Base-by-base conservation (phyloP, 64 coral and sea anemone species). In the Montipora cactus region DNA sequence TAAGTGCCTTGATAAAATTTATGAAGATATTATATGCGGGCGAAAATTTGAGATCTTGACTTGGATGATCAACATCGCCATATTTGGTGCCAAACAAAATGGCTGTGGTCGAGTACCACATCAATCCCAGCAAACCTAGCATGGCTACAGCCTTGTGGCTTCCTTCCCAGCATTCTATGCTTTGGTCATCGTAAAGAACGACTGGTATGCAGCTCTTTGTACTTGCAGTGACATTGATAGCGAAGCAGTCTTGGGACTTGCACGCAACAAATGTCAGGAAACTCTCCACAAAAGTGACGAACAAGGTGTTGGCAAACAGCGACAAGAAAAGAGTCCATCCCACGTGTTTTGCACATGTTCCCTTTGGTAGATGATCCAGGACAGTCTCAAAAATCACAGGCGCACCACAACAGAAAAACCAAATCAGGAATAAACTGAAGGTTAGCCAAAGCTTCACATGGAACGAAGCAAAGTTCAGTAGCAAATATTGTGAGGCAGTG, bases 351-450 rank as follows among this genome's bases (percentile, higher is more conserved):
- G 98, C 98, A 86, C 95, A 99, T 12, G 92, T 90, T 81, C 95
- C 98, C 57, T 90, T 44, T 22, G 88, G 76, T 49, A 96, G 87
- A 84, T 78, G 81, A 19, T 95, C 88, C 47, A 99, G 86, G 15
- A 99, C 92, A 53, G 92, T 92, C 78, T 99, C 98, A 50, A 99
- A 83, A n/a, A 99, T 99, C 8, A 99, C 95, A 14, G 98, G 98
- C 15, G 94, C 92, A 67, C 98, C 98, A 71, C 93, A 94, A 78
- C 84, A 88, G 81, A 99, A 92, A 79, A 99, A 99, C 98, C 98
- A 99, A 6, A 92, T 28, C 64, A 96, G 44, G 87, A 99, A 94
- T 74, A 96, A 53, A 69, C 46, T 21, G 21, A 93, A 89, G 4
- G 98, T 88, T 18, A 99, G 69, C 88, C 92, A 96, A 45, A 99